A percentile compares a stretch with the other conserved stretches of the same genome.
These are phyloP conservation scores for Aradus depressus DNA, from an alignment of 2,888 invertebrate species.

Conservation along the genomic window DNA sequence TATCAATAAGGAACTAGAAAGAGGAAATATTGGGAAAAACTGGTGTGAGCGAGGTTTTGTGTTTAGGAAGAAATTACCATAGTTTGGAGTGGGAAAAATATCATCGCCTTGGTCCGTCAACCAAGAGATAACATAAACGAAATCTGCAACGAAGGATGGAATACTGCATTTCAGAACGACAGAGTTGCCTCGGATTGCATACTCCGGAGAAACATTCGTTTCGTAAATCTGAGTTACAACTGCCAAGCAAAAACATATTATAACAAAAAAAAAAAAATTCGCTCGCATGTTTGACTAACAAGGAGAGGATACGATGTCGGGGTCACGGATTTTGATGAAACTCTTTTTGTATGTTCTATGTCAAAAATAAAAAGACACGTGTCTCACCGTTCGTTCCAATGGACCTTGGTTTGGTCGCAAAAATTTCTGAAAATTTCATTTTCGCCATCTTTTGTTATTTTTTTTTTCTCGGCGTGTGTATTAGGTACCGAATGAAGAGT, in stretches of 20 bases:
- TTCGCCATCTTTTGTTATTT: no score
- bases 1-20: neutral
- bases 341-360: no score
- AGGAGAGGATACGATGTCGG: no score
- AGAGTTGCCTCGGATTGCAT: conserved; percentile 80
- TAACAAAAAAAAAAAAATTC: neutral
- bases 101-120: conserved; percentile 67
- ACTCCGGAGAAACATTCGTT: conserved; percentile 77
- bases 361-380: no score
- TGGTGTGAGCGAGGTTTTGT: conserved; percentile 1
- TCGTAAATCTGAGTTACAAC: conserved; percentile 54
- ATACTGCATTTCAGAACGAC: conserved; percentile 81
- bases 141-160: conserved; percentile 88
- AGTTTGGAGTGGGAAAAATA: conserved; percentile 43
- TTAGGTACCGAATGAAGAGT: no score
- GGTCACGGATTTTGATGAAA: no score
- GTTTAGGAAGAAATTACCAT: conserved; percentile 12
- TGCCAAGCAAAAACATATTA: neutral
- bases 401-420: no score
- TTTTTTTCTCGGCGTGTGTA: no score
- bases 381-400: no score
- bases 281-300: no score
- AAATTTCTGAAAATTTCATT: no score
- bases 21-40: no score
- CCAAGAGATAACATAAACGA: conserved; percentile 78